Conservation (phyloP, 2,797 vertebrate species). For the Streptopelia turtur region DNA sequence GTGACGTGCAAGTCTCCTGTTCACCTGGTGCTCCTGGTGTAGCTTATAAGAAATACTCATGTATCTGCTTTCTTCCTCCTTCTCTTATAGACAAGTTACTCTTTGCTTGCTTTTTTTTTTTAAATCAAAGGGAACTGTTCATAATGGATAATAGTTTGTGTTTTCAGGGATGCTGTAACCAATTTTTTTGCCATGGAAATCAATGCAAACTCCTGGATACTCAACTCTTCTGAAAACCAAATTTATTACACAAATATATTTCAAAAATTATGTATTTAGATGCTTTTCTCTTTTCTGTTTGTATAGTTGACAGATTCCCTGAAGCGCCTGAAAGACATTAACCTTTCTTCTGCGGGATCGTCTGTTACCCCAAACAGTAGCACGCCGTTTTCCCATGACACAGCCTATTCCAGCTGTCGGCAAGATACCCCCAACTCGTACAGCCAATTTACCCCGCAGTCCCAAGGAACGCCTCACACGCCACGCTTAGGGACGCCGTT, state of each 20-base stretch:
- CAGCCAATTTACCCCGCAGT: slow-evolving; percentile 89
- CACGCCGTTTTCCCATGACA: slow-evolving; percentile 94
- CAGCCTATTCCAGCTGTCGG: slow-evolving; percentile 94
- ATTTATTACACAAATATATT: not conserved
- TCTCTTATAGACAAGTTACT: not conserved
- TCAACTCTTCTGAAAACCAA: not conserved
- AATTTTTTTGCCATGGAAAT: not conserved
- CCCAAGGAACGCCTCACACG: slow-evolving; percentile 93
- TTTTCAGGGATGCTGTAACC: slow-evolving; percentile 2
- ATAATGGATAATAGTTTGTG: not conserved
- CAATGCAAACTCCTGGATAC: not conserved
- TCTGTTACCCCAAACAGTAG: slow-evolving; percentile 88
- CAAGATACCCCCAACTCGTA: slow-evolving; percentile 95
- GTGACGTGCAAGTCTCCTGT: not conserved
- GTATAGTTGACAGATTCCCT: slow-evolving; percentile 88
- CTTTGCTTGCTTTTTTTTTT: not conserved
- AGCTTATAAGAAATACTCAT: not conserved
- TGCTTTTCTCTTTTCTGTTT: slow-evolving; percentile 3
- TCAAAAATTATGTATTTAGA: not conserved
- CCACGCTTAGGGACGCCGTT: slow-evolving; percentile 92
- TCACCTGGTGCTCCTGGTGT: not conserved
- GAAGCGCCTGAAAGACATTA: slow-evolving; percentile 90
- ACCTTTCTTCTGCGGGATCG: slow-evolving; percentile 79
- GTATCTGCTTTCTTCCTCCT: not conserved
- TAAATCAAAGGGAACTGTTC: not conserved